These are phyloP conservation scores for Cossypha niveicapilla DNA, from an alignment of 2,797 vertebrate species.

Conservation along the genomic window DNA sequence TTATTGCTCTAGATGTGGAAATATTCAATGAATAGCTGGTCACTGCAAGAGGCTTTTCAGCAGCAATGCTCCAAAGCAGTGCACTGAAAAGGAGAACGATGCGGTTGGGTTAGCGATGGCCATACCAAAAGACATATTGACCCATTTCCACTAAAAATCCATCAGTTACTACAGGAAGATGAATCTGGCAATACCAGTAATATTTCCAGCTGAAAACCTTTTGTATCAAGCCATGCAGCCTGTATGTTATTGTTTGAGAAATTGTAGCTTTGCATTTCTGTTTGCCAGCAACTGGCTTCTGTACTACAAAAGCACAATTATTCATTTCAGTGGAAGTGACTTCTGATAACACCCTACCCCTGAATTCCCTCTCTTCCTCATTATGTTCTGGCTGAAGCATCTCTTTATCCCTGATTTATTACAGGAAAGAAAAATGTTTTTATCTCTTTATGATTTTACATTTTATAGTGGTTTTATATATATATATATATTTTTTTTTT, in stretches of 20 bases:
- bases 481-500: background rate
- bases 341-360: background rate
- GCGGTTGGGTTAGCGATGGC: background rate
- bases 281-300: background rate
- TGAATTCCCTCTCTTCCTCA: background rate
- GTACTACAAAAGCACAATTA: background rate
- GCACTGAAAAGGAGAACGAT: background rate
- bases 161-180: background rate
- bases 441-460: background rate
- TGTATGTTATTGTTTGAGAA: background rate
- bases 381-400: background rate
- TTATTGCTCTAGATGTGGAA: background rate
- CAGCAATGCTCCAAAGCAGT: background rate
- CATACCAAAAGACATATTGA: background rate
- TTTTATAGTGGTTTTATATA: background rate
- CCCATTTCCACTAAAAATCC: background rate
- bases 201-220: background rate
- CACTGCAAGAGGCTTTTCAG: background rate
- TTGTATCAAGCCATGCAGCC: background rate
- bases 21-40: background rate
- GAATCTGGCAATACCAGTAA: background rate
- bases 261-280: background rate
- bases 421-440: background rate
- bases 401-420: background rate
- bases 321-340: background rate